Evolutionary conservation across 2,113 vertebrate genomes (phyloP), one percentile per base, ranked within the genome.

Genomic region (Nothocercus julius): DNA sequence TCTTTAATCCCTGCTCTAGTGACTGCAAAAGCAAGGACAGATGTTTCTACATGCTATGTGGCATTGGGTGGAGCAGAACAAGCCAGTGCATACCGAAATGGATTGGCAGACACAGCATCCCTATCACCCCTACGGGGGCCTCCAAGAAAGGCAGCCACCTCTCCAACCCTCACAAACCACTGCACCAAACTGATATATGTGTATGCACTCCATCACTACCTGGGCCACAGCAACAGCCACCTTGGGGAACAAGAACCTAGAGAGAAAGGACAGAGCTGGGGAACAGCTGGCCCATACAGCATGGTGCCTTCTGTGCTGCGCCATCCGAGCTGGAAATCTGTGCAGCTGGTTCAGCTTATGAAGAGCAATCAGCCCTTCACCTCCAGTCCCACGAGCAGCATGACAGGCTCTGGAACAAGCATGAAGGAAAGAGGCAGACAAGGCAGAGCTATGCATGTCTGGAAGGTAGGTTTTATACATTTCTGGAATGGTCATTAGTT

Each of bases 201-300:
- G 3, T 27, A 2, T 1, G 0, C 5, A 17, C 11, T 64, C 11
- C 10, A 3, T 24, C 10, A 13, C 19, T 0, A 0, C 34, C 49
- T 3, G 2, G 30, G 19, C 75, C 56, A 30, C 15, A 63, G 45
- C 12, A 2, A 2, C 13, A 66, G 44, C 20, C 13, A 2, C 10
- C 66, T 36, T 27, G 77, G 81, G 54, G 30, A 28, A 15, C 59
- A 40, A 22, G 51, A 47, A 64, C 34, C 75, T 42, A 18, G 87
- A 80, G 74, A 47, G 51, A 3, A 58, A 59, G 47, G 69, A 68
- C 68, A 59, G 66, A 58, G 62, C 38, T 34, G 70, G 58, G 49
- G 70, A 95, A 49, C 92, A 96, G 93, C 88, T 96, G 93, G n/a
- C 90, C 80, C 49, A 1, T 28, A 5, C 73, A 84, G 85, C 92